Base-by-base conservation (phyloP, 2,888 invertebrate species). In the Cenopis cana region DNA sequence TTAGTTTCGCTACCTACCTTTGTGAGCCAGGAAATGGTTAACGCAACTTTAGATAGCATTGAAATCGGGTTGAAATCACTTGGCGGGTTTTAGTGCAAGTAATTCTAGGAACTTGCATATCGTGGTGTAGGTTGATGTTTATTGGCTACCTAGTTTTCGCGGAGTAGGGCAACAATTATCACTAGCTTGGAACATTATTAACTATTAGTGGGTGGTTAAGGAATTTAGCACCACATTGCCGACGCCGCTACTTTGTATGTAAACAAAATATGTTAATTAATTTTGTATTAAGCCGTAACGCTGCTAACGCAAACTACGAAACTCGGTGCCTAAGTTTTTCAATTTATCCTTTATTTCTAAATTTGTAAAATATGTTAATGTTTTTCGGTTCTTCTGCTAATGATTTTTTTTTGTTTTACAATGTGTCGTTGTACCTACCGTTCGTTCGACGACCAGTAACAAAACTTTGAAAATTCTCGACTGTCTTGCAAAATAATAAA, bases 201-300 rank as follows among this genome's bases (percentile, higher is more conserved):
- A 70, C 75, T 76, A 75, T 83, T 84, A 83, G 80, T 74, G 75
- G 49, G 56, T 20, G 36, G 24, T 41, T 29, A 71, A 60, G 80
- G 79, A 81, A 85, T 86, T 84, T 87, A 82, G 81, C 85, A 82
- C 74, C 67, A 29, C 29, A 20, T 55, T 71, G 81, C 50, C 55
- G 77, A 75, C 61, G 79, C 79, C 82, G 17, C 66, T 60, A 57
- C 62, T 61, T 62, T 17, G 33, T 62, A 29, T 41, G 18, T 36
- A 52, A 62, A 62, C 14, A 62, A 52, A 20, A 36, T 52, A 17
- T 61, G 46, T 60, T 24, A 59, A 59, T 46, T n/a, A n/a, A n/a
- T n/a, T n/a, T n/a, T n/a, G n/a, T n/a, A n/a, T n/a, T n/a, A n/a
- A n/a, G n/a, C n/a, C n/a, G n/a, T n/a, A n/a, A n/a, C n/a, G n/a